Evolutionary conservation across 1,140 invertebrate species (phyloP).

Genomic region (Drosophila tsacasi): DNA sequence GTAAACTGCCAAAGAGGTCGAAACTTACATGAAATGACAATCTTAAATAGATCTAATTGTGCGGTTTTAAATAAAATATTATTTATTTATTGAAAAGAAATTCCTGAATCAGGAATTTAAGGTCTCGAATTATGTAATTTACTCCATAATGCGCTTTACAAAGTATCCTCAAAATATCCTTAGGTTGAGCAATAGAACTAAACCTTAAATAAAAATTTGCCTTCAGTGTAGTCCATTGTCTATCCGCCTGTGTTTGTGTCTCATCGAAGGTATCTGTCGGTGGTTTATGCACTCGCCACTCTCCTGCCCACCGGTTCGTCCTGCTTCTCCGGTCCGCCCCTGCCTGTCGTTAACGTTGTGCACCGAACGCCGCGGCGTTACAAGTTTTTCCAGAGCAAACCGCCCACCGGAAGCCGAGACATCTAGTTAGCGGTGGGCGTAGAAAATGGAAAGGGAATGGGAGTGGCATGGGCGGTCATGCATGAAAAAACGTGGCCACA

Average conservation of each 20-base stretch:
- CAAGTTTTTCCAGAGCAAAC: slow-evolving; percentile 23
- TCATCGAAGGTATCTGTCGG: slow-evolving; percentile 20
- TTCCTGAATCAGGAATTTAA: too few relatives aligned
- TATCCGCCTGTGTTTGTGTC: slow-evolving; percentile 1
- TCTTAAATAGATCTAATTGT: background rate
- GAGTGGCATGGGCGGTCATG: slow-evolving; percentile 34
- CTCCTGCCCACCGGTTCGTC: slow-evolving; percentile 11
- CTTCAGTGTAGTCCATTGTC: slow-evolving; percentile 17
- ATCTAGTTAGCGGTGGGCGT: slow-evolving; percentile 11
- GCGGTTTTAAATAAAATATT: too few relatives aligned
- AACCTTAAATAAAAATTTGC: background rate
- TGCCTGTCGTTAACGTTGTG: slow-evolving; percentile 36
- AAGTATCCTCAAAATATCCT: background rate
- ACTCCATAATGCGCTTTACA: too few relatives aligned
- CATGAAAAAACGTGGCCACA: slow-evolving; percentile 43
- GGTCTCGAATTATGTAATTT: too few relatives aligned
- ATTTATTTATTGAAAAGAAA: too few relatives aligned
- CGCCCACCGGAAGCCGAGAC: slow-evolving; percentile 41
- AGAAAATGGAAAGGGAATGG: background rate
- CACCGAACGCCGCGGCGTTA: slow-evolving; percentile 5
- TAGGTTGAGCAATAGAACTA: background rate
- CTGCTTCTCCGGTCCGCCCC: background rate
- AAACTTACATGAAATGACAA: background rate
- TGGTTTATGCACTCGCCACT: slow-evolving; percentile 22
- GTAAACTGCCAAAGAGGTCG: background rate